Conservation (phyloP, 2,888 invertebrate genomes). For the Brenthis daphne region DNA sequence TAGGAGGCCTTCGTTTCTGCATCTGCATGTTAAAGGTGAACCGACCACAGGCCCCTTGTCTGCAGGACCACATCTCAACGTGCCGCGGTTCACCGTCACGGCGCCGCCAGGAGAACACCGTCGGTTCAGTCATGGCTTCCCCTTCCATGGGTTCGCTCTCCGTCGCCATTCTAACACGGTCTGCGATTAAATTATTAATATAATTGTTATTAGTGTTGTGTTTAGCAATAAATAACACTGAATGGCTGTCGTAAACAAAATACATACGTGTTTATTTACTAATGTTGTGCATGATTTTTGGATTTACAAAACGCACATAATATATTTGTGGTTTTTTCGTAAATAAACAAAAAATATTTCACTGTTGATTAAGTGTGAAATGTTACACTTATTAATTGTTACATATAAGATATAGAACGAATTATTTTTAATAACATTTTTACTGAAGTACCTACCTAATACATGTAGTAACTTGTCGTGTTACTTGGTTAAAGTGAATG, state of each 20-base stretch:
- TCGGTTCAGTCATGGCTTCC: conserved; percentile 78
- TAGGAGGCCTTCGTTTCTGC: conserved; percentile 83
- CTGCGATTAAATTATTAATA: conserved; percentile 62
- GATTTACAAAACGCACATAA: background rate
- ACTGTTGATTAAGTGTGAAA: no score
- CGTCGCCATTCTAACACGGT: conserved; percentile 86
- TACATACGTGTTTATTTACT: conserved; percentile 23
- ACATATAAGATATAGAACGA: no score
- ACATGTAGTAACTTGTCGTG: background rate
- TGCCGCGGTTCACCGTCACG: conserved; percentile 80
- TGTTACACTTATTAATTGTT: no score
- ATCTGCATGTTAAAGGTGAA: conserved; percentile 75
- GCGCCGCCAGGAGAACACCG: conserved; percentile 78
- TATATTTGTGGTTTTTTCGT: background rate
- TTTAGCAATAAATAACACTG: conserved; percentile 27
- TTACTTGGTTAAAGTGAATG: background rate
- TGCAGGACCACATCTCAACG: conserved; percentile 77
- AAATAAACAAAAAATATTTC: background rate
- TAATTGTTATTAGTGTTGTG: conserved; percentile 25
- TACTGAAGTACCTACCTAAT: background rate
- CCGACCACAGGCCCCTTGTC: conserved; percentile 61
- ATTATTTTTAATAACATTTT: no score
- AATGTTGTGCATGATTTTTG: conserved; percentile 31
- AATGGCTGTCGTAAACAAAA: conserved; percentile 44
- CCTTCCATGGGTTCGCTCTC: conserved; percentile 85